A percentile compares a stretch with the other conserved stretches of the same genome.
Conservation (phyloP, 37 sponge, comb jelly and placozoan species). For the Eunapius fragilis region DNA sequence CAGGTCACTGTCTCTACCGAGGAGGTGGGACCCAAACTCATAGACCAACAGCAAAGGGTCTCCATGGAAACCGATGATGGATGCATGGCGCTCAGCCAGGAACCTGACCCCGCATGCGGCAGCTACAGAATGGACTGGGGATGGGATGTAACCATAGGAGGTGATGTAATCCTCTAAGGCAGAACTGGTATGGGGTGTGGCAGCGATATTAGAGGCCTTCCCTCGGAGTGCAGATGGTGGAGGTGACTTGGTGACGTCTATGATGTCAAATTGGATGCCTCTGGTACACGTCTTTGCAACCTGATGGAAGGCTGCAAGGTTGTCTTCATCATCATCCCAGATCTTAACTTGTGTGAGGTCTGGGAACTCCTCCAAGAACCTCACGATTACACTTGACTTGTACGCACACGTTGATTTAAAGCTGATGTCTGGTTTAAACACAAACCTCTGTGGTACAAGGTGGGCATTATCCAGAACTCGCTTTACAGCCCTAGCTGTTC, state of each 20-base stretch:
- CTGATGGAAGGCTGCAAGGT: constrained; percentile 52
- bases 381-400: constrained; percentile 52
- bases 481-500: constrained; percentile 33
- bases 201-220: constrained; percentile 1
- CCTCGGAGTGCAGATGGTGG: background rate
- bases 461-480: constrained; percentile 40
- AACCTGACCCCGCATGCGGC: constrained; percentile 61
- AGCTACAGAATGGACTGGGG: constrained; percentile 39
- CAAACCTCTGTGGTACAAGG: constrained; percentile 51
- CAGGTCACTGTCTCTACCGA: constrained; percentile 70
- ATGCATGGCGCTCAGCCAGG: constrained; percentile 58
- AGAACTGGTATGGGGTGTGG: background rate
- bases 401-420: constrained; percentile 39
- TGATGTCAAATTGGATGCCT: constrained; percentile 61
- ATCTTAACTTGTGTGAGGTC: constrained; percentile 56
- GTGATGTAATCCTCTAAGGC: constrained; percentile 28
- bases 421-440: constrained; percentile 60
- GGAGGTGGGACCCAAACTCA: constrained; percentile 77
- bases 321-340: constrained; percentile 81
- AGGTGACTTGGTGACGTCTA: constrained; percentile 56
- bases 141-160: constrained; percentile 43
- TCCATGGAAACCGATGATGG: constrained; percentile 45
- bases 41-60: constrained; percentile 50
- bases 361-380: constrained; percentile 55
- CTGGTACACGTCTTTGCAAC: constrained; percentile 19